These are phyloP conservation scores for Henicopernis longicauda DNA, from an alignment of 2,113 vertebrate species.

Conservation along the genomic window DNA sequence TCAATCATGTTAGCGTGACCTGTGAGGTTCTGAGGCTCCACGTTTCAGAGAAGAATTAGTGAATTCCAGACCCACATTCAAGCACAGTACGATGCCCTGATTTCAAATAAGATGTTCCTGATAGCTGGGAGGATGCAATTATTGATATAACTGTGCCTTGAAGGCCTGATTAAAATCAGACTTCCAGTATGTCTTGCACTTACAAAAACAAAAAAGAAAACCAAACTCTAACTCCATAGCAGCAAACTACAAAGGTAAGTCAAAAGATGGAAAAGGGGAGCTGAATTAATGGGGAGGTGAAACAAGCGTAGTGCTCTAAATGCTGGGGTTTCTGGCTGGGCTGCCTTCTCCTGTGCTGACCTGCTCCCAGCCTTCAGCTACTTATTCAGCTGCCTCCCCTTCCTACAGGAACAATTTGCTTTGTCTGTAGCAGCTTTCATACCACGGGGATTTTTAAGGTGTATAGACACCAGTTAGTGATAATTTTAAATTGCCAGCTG, in stretches of 20 bases:
- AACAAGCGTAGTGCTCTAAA: not conserved
- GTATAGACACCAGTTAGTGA: not conserved
- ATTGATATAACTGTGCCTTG: not conserved
- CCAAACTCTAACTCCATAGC: not conserved
- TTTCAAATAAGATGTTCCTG: not conserved
- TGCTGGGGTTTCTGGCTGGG: not conserved
- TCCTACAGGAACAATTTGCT: accelerated
- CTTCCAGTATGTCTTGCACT: not conserved
- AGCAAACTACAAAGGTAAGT: not conserved
- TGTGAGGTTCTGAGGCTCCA: not conserved
- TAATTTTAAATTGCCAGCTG: not conserved
- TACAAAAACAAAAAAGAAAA: not conserved
- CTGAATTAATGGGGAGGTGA: not conserved
- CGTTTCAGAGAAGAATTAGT: not conserved
- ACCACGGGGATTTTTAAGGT: not conserved
- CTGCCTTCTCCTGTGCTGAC: not conserved
- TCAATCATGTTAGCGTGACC: accelerated
- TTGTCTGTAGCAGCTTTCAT: not conserved
- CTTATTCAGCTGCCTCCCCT: not conserved
- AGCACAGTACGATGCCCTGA: accelerated
- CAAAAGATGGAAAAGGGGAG: not conserved
- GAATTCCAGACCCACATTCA: not conserved
- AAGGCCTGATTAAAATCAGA: not conserved
- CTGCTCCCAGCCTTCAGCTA: not conserved
- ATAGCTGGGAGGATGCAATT: not conserved